Evolutionary conservation across 2,888 invertebrate genomes (phyloP).

Genomic region (Ferrisia virgata): DNA sequence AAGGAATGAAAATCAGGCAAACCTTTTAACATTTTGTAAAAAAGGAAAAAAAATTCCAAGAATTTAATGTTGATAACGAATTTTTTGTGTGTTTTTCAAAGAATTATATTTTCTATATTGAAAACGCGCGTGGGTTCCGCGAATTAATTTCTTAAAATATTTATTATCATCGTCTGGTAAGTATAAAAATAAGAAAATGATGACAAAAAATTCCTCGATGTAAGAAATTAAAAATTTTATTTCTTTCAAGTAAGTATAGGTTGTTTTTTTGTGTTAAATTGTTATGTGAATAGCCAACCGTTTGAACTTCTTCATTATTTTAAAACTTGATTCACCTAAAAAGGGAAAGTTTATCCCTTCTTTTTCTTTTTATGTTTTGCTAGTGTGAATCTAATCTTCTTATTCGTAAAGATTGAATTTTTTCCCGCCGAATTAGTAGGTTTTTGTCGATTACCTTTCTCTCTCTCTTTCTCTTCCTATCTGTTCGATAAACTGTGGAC

Average conservation of each 20-base stretch:
- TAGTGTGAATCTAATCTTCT: background rate
- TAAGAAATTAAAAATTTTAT: background rate
- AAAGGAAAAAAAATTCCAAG: background rate
- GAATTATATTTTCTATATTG: background rate
- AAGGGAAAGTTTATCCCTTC: background rate
- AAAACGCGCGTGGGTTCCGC: background rate
- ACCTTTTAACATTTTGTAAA: background rate
- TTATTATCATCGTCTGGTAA: background rate
- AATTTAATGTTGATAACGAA: background rate
- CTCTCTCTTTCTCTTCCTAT: no score
- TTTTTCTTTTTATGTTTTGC: background rate
- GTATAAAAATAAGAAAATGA: background rate
- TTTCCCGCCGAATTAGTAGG: background rate
- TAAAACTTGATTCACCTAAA: background rate
- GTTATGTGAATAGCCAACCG: background rate
- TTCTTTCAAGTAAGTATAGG: background rate
- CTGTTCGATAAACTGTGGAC: background rate
- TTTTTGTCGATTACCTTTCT: background rate
- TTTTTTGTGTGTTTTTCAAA: background rate
- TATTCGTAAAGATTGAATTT: constrained; percentile 1
- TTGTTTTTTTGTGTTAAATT: background rate
- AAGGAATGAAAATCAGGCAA: no score
- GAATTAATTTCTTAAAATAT: background rate
- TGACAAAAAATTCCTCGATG: background rate
- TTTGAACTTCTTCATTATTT: background rate